These are phyloP conservation scores for Prosapia bicincta DNA, from an alignment of 2,888 invertebrate genomes.

Conservation along the genomic window DNA sequence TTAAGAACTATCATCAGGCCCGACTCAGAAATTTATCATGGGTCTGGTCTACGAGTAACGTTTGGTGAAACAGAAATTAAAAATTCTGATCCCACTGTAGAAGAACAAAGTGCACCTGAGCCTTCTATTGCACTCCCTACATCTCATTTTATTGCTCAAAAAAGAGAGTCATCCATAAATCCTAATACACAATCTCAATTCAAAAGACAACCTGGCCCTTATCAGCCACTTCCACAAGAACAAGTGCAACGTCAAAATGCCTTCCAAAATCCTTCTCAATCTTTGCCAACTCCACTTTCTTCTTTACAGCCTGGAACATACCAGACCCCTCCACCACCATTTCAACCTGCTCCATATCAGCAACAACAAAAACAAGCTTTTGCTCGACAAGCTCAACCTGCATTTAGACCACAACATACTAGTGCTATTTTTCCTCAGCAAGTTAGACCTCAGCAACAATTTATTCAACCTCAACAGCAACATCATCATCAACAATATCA, in stretches of 20 bases:
- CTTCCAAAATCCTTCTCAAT: background rate
- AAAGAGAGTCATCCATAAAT: slow-evolving; percentile 23
- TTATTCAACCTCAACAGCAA: slow-evolving; percentile 31
- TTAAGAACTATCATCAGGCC: slow-evolving; percentile 80
- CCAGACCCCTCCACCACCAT: slow-evolving; percentile 31
- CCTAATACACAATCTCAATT: slow-evolving; percentile 13
- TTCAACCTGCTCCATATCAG: slow-evolving; percentile 15
- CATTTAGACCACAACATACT: slow-evolving; percentile 43
- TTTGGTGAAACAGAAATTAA: slow-evolving; percentile 61
- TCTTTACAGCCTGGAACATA: slow-evolving; percentile 7
- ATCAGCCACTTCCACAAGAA: slow-evolving; percentile 27
- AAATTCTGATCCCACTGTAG: slow-evolving; percentile 35
- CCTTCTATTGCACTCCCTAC: slow-evolving; percentile 31
- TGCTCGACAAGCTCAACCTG: slow-evolving; percentile 35
- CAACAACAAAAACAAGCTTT: slow-evolving; percentile 35
- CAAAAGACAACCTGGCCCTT: slow-evolving; percentile 36
- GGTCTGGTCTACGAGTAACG: slow-evolving; percentile 74
- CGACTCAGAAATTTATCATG: slow-evolving; percentile 77
- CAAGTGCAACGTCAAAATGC: slow-evolving; percentile 14
- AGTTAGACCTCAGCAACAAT: slow-evolving; percentile 31
- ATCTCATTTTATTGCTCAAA: slow-evolving; percentile 27
- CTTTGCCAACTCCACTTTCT: background rate
- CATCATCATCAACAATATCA: slow-evolving; percentile 33
- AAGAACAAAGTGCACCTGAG: slow-evolving; percentile 33
- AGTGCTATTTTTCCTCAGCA: slow-evolving; percentile 41